phyloP scores from a whole-genome alignment of 2,113 vertebrate species.

The Ivindomyrus marchei region DNA sequence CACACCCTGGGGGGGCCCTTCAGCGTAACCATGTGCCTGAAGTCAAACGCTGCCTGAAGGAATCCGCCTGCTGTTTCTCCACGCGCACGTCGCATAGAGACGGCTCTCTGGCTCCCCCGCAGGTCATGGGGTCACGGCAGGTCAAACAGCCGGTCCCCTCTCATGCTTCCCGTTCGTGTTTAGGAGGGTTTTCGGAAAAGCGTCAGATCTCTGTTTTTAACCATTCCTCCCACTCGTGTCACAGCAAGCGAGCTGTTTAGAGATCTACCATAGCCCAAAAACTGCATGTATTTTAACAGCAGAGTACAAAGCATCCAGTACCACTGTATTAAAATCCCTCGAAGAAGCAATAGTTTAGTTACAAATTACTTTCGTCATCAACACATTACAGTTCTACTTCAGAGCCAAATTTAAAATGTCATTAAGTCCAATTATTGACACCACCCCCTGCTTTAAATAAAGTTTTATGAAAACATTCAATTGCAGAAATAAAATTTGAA shows the following conservation, averaged over 20 bases:
- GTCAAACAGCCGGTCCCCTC: background rate
- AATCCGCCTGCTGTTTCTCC: background rate
- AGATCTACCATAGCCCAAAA: background rate
- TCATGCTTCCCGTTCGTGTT: background rate
- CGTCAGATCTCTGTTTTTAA: background rate
- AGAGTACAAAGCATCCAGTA: background rate
- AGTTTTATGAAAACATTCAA: background rate
- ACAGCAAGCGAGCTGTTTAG: background rate
- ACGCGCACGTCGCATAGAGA: background rate
- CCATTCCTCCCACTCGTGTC: background rate
- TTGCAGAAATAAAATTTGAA: background rate
- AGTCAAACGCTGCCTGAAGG: background rate
- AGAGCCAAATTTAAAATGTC: background rate
- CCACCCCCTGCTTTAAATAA: background rate
- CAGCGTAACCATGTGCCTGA: background rate
- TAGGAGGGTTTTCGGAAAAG: background rate
- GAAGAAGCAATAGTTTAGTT: background rate
- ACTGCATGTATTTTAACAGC: background rate
- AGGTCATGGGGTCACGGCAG: background rate
- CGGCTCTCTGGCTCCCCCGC: background rate
- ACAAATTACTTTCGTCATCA: background rate
- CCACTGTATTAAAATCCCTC: background rate
- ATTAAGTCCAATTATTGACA: background rate
- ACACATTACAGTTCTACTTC: background rate
- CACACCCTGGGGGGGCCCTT: background rate